Base-by-base conservation (phyloP, 2,113 vertebrate species). In the Pelvicachromis taeniatus region DNA sequence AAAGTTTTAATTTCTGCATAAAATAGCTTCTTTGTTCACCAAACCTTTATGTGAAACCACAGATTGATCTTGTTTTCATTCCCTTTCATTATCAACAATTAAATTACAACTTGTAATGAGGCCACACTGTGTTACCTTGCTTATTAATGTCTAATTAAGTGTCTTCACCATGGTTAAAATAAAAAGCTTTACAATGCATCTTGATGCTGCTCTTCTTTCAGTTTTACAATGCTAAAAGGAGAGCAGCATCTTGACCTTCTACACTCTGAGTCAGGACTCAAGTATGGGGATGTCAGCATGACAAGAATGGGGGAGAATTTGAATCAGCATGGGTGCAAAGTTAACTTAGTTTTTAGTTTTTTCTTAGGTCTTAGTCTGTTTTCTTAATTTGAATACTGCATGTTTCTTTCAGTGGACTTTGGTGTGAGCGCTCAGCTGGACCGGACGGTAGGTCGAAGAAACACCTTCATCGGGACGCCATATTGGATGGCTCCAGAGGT, bases 401-500 rank as follows among this genome's bases (percentile, higher is more conserved):
- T 29, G 13, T 81, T 1, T 78, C 4, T 77, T 3, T 0, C 94
- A 99, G 99, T 99, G 87, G 99, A 99, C 95, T 99, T 99, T 1
- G 99, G 99, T 54, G 98, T 99, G 83, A 99, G 99, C 0, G 99
- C 99, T 88, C 99, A 99, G 95, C 95, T 99, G 91, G 99, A 99
- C 94, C 96, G 99, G 70, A 99, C 99, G 0, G 98, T 99, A 4
- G 99, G 99, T 19, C 96, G 99, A 52, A 98, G 99, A 90, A 99
- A 99, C 90, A 99, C 99, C 2, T 99, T 99, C 91, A 99, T 99
- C 77, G 99, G 99, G 81, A 99, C 98, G 3, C 98, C 98, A 0
- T 99, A 99, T 84, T 99, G 98, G 98, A 99, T 99, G 98, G 98
- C 98, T 42, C 98, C 98, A 1, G 98, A 99, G 94, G 99, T 99